phyloP scores from a whole-genome alignment of 2,888 invertebrate species.

The Suillia variegata region DNA sequence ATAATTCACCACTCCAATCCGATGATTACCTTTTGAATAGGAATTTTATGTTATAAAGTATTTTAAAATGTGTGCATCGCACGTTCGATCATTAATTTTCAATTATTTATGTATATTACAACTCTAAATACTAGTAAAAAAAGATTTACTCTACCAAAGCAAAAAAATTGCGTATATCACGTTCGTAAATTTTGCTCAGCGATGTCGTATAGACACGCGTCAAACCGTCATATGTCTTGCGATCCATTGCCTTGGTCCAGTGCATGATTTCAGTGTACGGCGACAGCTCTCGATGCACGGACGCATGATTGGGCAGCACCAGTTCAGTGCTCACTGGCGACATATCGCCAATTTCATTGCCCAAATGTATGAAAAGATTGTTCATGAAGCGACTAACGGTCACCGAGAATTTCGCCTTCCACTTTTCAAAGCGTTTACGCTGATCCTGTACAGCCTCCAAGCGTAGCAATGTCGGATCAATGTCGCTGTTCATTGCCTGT shows the following conservation, averaged over 20 bases:
- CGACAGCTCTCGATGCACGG: slow-evolving; percentile 83
- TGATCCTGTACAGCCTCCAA: slow-evolving; percentile 83
- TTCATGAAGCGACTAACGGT: slow-evolving; percentile 88
- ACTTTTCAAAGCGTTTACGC: slow-evolving; percentile 75
- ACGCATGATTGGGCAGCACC: slow-evolving; percentile 75
- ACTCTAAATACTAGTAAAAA: not conserved
- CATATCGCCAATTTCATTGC: slow-evolving; percentile 73
- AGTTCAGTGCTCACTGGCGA: slow-evolving; percentile 62
- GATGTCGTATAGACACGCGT: slow-evolving; percentile 82
- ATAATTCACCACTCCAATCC: no score
- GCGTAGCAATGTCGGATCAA: slow-evolving; percentile 68
- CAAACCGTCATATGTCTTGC: slow-evolving; percentile 79
- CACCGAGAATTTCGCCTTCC: slow-evolving; percentile 79
- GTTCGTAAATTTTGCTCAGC: slow-evolving; percentile 86
- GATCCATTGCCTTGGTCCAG: slow-evolving; percentile 87
- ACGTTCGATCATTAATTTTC: not conserved
- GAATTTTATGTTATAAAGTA: no score
- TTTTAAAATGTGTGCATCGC: not conserved
- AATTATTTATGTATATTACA: not conserved
- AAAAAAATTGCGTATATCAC: slow-evolving; percentile 69
- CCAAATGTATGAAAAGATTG: slow-evolving; percentile 93
- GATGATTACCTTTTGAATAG: no score
- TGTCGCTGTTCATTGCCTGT: slow-evolving; percentile 73
- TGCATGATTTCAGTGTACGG: slow-evolving; percentile 91
- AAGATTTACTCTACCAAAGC: slow-evolving; percentile 45